Base-by-base conservation (phyloP, 2,888 invertebrate species). In the Drosophila conformis region DNA sequence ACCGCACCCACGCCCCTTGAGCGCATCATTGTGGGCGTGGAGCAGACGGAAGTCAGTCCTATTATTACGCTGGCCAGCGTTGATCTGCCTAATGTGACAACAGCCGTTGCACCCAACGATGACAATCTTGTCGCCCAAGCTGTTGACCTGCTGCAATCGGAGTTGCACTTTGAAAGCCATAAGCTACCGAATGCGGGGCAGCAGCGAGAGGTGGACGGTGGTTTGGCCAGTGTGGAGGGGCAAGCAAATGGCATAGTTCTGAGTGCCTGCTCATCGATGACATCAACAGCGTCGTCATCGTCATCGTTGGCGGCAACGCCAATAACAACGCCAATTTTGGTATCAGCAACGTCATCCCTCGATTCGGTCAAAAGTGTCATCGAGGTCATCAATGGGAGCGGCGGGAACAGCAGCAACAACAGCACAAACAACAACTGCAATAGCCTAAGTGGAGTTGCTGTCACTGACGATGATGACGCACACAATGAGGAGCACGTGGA, bases 11-110 rank as follows among this genome's bases (percentile, higher is more conserved):
- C 91, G 73, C 92, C 92, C 18, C 73, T 93, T 63, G 93, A 93
- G 80, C 92, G 93, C 62, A 92, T 93, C 67, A 93, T 93, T 72
- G 90, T 93, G 62, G 93, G 93, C 51, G 91, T 92, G 48, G 93
- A 83, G 57, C 85, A 82, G 65, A 31, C 35, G 10, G 33, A 52
- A 36, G 49, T 66, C 58, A 73, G 71, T 54, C 76, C 87, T 53
- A 76, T 83, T 64, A 89, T 89, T 48, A 90, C 64, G 18, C 64
- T 91, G 72, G 87, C 91, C 56, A 92, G 92, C 66, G 84, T 88
- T 46, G 89, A 82, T 61, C 69, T 91, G 66, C 90, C 91, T n/a
- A 82, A 85, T 59, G 83, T 74, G 59, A 38, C 48, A 11, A 8
- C 59, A 42, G 25, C 27, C 33, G 48, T 48, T 21, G 25, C 63